Evolutionary conservation across 2,113 vertebrate species (phyloP), one percentile per base, ranked within the genome.

Genomic region (Hypocryptadius cinnamomeus): DNA sequence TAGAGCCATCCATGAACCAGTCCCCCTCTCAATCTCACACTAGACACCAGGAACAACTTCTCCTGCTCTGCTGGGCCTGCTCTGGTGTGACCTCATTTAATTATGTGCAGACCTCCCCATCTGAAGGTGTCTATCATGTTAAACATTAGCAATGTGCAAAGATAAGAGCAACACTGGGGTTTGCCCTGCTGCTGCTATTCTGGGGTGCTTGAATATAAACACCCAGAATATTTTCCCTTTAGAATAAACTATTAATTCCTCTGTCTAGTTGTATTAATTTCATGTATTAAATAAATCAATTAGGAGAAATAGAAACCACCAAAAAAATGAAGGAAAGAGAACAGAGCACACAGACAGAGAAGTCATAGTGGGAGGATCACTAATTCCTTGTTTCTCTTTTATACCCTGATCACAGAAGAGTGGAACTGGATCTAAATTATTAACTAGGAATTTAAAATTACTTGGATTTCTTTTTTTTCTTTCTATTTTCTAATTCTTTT

Each of bases 321-420:
- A 27, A 69, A 64, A 42, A 3, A 54, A 56, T 4, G 35, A 79
- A 59, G 21, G 40, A 47, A 77, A 35, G 15, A 64, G 57, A 70
- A 37, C 16, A 81, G 30, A 88, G 64, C 30, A 30, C 40, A 44
- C 12, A 90, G 13, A 39, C 14, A 89, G 14, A 68, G 53, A 92
- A 60, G 31, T 31, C 8, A 3, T 47, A 64, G 69, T 1, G 0
- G 20, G 16, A 86, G 12, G 10, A 79, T 31, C 1, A 2, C 31
- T 63, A 59, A 76, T 59, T 79, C 30, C 44, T 16, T 7, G 1
- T 63, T 68, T 71, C 17, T 63, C 24, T 85, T 68, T 79, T 31
- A 72, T 40, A 50, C 6, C 19, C 24, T 57, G 50, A 40, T 65
- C 68, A 77, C 50, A 77, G 77, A 69, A 69, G 45, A 66, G 19